Conservation (phyloP, 2,888 invertebrate species). For the Drosophila meridiana region DNA sequence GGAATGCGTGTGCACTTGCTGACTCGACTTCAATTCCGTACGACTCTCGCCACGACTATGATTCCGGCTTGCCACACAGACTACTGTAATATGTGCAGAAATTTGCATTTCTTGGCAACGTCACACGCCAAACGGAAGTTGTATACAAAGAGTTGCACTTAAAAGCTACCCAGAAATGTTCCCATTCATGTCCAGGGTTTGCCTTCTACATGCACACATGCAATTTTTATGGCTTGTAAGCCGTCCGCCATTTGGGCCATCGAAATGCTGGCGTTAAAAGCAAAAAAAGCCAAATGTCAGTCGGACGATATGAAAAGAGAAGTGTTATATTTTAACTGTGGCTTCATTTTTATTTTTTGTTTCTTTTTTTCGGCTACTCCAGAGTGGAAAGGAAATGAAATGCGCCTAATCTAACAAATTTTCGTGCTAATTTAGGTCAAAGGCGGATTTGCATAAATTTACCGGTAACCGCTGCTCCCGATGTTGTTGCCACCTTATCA, state of each 20-base stretch:
- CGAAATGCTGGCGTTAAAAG: constrained; percentile 56
- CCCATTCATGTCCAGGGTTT: constrained; percentile 63
- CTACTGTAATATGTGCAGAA: constrained; percentile 54
- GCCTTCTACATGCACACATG: constrained; percentile 59
- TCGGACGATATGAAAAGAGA: constrained; percentile 22
- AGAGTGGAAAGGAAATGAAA: constrained; percentile 64
- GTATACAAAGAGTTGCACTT: constrained; percentile 81
- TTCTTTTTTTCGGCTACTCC: constrained; percentile 22
- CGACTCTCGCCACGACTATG: constrained; percentile 32
- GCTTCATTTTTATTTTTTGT: constrained; percentile 6
- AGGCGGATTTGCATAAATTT: constrained; percentile 81
- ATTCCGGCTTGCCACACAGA: constrained; percentile 20
- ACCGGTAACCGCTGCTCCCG: constrained; percentile 44
- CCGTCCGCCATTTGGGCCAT: constrained; percentile 51
- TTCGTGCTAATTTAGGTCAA: constrained; percentile 82
- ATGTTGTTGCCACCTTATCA: constrained; percentile 75
- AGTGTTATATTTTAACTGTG: constrained; percentile 28
- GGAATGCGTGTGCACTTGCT: constrained; percentile 75
- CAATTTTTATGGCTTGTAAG: constrained; percentile 79
- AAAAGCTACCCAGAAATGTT: constrained; percentile 65
- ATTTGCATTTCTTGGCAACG: constrained; percentile 74
- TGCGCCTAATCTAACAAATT: constrained; percentile 79
- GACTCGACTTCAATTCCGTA: constrained; percentile 63
- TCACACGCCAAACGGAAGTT: constrained; percentile 79
- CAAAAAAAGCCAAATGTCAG: constrained; percentile 6